Evolutionary conservation across 2,888 invertebrate species (phyloP).

Genomic region (Piscicola geometra): DNA sequence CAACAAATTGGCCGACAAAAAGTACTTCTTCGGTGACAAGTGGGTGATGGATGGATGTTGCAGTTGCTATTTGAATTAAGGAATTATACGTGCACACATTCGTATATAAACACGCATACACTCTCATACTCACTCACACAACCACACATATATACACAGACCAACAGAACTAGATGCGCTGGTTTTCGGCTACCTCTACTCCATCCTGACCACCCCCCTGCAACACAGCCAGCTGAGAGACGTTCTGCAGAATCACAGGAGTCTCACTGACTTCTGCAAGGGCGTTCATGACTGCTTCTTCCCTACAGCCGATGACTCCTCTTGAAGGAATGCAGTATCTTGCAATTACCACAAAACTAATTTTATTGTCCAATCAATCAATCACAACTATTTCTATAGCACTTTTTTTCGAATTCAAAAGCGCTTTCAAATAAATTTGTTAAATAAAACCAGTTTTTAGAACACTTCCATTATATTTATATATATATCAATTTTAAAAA

Average conservation of each 20-base stretch:
- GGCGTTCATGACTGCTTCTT: slow-evolving; percentile 65
- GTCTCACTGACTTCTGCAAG: slow-evolving; percentile 75
- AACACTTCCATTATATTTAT: too few species aligned
- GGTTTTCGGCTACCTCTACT: slow-evolving; percentile 93
- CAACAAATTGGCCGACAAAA: slow-evolving; percentile 72
- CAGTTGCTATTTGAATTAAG: too few species aligned
- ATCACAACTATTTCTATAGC: too few species aligned
- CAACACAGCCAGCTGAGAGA: slow-evolving; percentile 77
- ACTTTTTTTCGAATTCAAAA: too few species aligned
- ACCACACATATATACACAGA: slow-evolving; percentile 59
- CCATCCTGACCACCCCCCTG: slow-evolving; percentile 81
- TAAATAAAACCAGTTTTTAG: too few species aligned
- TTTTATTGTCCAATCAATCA: too few species aligned
- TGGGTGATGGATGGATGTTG: too few species aligned
- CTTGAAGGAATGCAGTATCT: not conserved
- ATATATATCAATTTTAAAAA: too few species aligned
- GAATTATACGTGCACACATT: too few species aligned
- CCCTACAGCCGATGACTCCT: not conserved
- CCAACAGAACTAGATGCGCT: slow-evolving; percentile 93
- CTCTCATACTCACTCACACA: not conserved
- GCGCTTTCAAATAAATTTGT: too few species aligned
- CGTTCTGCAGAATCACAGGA: slow-evolving; percentile 70
- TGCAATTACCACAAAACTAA: too few species aligned
- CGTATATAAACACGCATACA: too few species aligned
- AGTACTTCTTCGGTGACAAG: slow-evolving; percentile 66